Conservation (phyloP, 2,797 vertebrate species). For the Scolopax bukidnonensis region DNA sequence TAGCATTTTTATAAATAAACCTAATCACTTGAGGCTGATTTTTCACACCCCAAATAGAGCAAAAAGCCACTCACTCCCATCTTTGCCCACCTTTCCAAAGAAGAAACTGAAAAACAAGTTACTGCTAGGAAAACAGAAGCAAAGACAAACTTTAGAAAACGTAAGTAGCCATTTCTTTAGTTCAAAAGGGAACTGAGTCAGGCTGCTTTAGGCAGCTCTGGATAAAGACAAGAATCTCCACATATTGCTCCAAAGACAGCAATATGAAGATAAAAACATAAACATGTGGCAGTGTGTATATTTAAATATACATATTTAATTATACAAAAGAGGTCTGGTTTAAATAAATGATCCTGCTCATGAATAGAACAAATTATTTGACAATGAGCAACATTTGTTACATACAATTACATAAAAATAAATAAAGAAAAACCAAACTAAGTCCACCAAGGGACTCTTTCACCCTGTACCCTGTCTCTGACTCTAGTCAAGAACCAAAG, state of each 20-base stretch:
- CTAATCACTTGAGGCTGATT: not conserved
- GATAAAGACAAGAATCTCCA: not conserved
- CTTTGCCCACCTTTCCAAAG: not conserved
- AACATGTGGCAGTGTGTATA: too few relatives aligned
- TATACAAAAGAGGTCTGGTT: not conserved
- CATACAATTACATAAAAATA: not conserved
- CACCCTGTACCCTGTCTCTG: not conserved
- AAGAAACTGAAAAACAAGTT: not conserved
- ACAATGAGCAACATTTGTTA: not conserved
- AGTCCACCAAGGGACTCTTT: not conserved
- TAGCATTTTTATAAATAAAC: not conserved
- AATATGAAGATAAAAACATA: not conserved
- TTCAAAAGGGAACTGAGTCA: not conserved
- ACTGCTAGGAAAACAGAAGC: not conserved
- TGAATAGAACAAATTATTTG: not conserved
- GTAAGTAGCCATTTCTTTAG: not conserved
- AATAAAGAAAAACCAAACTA: not conserved
- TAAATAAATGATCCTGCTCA: not conserved
- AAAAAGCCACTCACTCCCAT: not conserved
- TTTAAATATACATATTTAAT: not conserved
- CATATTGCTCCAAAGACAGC: not conserved
- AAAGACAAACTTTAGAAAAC: not conserved
- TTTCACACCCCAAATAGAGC: not conserved
- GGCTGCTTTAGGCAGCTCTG: not conserved
- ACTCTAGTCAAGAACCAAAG: not conserved